Evolutionary conservation across 2,888 invertebrate species (phyloP).

Genomic region (Cephalotes varians): DNA sequence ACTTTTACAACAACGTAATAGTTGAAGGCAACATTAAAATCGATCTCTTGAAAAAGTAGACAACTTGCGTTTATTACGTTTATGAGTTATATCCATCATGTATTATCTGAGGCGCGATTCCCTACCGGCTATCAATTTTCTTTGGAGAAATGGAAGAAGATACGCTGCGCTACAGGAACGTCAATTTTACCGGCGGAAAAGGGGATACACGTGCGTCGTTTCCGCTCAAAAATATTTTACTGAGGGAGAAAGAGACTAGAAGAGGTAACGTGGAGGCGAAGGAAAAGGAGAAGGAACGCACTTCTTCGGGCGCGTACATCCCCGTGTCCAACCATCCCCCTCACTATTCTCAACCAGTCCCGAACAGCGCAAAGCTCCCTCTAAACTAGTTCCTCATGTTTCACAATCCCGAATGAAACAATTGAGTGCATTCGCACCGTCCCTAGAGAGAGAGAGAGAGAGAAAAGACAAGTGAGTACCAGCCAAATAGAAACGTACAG

Average conservation of each 20-base stretch:
- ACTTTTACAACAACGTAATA: neutral
- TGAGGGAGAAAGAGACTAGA: slow-evolving; percentile 13
- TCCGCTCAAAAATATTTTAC: slow-evolving; percentile 43
- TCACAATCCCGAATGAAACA: slow-evolving; percentile 73
- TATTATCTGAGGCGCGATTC: neutral
- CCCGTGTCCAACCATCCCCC: slow-evolving; percentile 36
- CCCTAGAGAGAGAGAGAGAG: slow-evolving; percentile 63
- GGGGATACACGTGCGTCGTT: slow-evolving; percentile 17
- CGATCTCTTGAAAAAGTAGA: slow-evolving; percentile 1
- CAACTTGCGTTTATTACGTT: neutral
- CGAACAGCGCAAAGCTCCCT: slow-evolving; percentile 70
- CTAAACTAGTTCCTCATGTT: slow-evolving; percentile 74
- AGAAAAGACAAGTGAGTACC: slow-evolving; percentile 62
- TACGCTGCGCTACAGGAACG: neutral
- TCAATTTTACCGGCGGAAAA: slow-evolving; percentile 29
- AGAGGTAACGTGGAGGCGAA: neutral
- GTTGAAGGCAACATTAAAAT: neutral
- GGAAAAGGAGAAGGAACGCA: neutral
- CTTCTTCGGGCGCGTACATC: slow-evolving; percentile 31
- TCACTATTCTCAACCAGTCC: slow-evolving; percentile 43
- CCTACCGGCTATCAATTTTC: neutral
- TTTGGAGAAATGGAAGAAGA: neutral
- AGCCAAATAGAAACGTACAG: slow-evolving; percentile 64
- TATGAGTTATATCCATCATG: neutral
- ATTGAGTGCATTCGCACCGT: slow-evolving; percentile 77